Percentiles rank a stretch among this genome's conserved stretches.
Conservation (phyloP, 2,113 vertebrate species). For the Todiramphus saurophagus region DNA sequence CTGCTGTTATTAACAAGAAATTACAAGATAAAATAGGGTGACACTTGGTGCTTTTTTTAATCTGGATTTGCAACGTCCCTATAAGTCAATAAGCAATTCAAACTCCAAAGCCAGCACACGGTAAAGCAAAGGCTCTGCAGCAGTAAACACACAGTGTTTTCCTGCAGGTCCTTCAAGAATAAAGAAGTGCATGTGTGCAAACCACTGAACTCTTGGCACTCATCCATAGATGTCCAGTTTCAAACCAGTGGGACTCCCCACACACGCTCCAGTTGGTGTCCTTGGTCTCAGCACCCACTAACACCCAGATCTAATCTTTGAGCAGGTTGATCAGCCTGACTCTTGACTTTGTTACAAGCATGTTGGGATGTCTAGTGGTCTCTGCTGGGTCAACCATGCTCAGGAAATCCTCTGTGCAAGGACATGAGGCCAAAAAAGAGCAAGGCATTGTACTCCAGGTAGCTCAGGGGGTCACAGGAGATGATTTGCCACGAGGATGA, state of each 20-base stretch:
- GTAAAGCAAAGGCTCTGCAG: neutral
- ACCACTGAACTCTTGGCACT: neutral
- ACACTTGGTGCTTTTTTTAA: neutral
- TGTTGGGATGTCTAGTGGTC: neutral
- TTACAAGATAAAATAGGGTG: neutral
- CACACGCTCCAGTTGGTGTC: rapidly evolving
- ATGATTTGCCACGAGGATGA: neutral
- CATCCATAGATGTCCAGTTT: neutral
- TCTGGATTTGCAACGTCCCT: neutral
- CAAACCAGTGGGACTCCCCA: neutral
- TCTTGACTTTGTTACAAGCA: neutral
- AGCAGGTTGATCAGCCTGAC: neutral
- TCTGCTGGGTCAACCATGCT: rapidly evolving
- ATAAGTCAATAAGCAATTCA: neutral
- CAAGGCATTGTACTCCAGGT: neutral
- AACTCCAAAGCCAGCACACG: neutral
- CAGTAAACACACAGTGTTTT: neutral
- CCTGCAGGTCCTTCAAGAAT: neutral
- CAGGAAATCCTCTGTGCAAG: neutral
- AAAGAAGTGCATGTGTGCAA: neutral
- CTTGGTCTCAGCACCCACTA: neutral
- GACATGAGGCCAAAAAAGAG: neutral
- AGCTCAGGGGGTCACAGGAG: neutral
- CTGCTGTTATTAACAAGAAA: neutral
- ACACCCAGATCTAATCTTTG: neutral